Evolutionary conservation across 2,797 vertebrate genomes (phyloP), one percentile per base, ranked within the genome.

Genomic region (Agapornis canus): DNA sequence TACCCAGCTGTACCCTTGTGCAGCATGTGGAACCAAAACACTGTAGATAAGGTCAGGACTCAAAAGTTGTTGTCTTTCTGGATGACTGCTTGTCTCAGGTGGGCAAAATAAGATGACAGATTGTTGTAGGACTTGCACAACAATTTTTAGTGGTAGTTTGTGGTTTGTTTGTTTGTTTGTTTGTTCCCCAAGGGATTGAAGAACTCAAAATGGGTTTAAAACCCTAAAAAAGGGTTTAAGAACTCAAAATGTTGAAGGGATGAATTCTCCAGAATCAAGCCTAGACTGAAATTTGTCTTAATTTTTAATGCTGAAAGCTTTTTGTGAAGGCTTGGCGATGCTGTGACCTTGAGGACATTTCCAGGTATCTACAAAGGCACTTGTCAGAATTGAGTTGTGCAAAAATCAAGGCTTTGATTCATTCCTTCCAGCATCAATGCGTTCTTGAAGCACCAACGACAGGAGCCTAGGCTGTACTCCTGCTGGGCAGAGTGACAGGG

Each of bases 221-320:
- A 56, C n/a, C 21, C 21, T 32, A 32, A 32, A 56, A 32, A 56
- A 32, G 13, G 13, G n/a, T 25, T 86, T 54, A 63, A 86, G 66
- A 39, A 43, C 45, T 66, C 23, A 77, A 63, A 59, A 82, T 31
- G 1, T 52, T 91, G 69, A 90, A 94, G 59, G 31, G 23, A 4
- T 92, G 32, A 40, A 76, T 78, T 86, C 13, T 70, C 40, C 52
- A 59, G 27, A 66, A 59, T 75, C 45, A 78, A 86, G 59, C 37
- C 83, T 80, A 37, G 59, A 5, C 2, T 6, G 49, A 73, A 71
- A 83, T 81, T 69, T 71, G 10, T 51, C 87, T 87, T 63, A 83
- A 80, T 85, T 91, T 93, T 95, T 93, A 88, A 87, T 81, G 69
- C 59, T 82, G 71, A 94, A 87, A 83, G 42, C 39, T 66, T 92